These are phyloP conservation scores for Peromyscus eremicus DNA, from an alignment of 2,797 vertebrate species.

Conservation along the genomic window DNA sequence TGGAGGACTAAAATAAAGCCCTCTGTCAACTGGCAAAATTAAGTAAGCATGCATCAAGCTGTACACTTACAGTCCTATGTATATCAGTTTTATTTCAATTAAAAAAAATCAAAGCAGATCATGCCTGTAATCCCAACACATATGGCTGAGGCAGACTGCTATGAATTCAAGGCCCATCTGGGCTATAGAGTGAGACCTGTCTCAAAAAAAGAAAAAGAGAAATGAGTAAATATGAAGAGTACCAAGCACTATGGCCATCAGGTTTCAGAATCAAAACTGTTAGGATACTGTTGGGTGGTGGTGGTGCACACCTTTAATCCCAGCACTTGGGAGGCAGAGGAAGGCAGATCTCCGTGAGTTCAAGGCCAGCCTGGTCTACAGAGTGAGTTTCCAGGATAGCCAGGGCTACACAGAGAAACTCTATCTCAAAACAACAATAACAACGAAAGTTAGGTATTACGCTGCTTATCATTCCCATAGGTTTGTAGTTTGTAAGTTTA, in stretches of 20 bases:
- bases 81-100: neutral
- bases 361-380: neutral
- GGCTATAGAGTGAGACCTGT: neutral
- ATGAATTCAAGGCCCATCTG: neutral
- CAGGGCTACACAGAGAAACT: neutral
- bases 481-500: neutral
- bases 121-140: neutral
- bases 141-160: neutral
- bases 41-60: constrained; percentile 31
- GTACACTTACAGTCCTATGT: neutral
- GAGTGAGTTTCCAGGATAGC: neutral
- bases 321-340: neutral
- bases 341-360: neutral
- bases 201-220: neutral
- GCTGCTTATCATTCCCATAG: neutral
- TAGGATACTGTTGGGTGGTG: neutral
- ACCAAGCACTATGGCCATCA: neutral
- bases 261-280: constrained; percentile 41
- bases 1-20: neutral
- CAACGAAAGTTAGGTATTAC: neutral
- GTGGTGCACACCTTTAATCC: too few relatives aligned
- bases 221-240: neutral
- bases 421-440: neutral
- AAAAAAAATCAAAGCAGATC: neutral
- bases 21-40: constrained; percentile 9